Evolutionary conservation across 2,113 vertebrate species (phyloP).

Genomic region (Serilophus lunatus): DNA sequence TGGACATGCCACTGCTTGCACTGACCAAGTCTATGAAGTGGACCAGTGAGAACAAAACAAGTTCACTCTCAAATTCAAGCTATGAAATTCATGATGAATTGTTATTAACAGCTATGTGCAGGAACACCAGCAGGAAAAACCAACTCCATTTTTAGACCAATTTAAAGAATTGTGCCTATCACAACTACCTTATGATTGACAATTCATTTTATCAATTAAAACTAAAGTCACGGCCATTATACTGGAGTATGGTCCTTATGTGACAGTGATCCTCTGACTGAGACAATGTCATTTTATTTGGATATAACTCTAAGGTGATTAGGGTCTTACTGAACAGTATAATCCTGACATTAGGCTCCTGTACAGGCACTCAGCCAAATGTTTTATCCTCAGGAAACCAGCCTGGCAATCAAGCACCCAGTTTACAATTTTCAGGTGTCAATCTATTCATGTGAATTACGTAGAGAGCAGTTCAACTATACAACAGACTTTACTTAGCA

Average conservation of each 20-base stretch:
- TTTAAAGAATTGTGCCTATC: not conserved
- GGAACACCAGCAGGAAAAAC: not conserved
- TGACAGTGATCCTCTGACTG: not conserved
- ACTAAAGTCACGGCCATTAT: not conserved
- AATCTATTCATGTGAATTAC: not conserved
- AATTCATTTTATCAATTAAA: not conserved
- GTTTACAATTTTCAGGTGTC: not conserved
- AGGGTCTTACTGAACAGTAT: not conserved
- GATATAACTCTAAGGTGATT: not conserved
- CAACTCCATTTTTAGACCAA: not conserved
- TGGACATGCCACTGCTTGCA: not conserved
- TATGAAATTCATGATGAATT: not conserved
- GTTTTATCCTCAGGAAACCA: not conserved
- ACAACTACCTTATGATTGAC: not conserved
- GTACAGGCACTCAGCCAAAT: not conserved
- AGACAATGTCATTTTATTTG: not conserved
- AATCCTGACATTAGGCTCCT: not conserved
- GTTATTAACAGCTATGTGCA: not conserved
- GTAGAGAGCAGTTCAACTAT: not conserved
- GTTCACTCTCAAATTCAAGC: not conserved
- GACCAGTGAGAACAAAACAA: conserved; percentile 9
- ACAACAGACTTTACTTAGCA: not conserved
- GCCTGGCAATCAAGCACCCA: rapidly evolving
- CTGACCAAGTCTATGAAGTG: not conserved
- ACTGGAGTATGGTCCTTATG: not conserved